Percentiles rank a stretch among this genome's conserved stretches.
phyloP scores from a whole-genome alignment of 2,113 vertebrate species.

The Trinectes maculatus region DNA sequence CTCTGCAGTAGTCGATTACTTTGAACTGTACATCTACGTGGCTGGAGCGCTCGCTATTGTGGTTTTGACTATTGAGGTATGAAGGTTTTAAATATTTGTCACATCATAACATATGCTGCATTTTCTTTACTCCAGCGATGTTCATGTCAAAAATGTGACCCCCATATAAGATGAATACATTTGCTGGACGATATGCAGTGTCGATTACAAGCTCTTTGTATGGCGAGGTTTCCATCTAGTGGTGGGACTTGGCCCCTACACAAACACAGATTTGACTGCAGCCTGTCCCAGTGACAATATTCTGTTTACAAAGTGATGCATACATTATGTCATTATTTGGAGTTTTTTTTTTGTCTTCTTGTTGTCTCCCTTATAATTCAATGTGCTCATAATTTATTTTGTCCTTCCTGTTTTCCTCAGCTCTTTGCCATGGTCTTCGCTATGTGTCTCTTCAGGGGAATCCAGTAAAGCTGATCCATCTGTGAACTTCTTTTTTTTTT shows the following conservation, averaged over 20 bases:
- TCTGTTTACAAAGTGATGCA: neutral
- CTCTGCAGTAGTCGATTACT: slow-evolving; percentile 90
- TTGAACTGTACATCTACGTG: slow-evolving; percentile 93
- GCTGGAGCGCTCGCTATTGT: slow-evolving; percentile 93
- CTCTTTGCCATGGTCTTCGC: slow-evolving; percentile 96
- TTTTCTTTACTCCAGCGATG: slow-evolving; percentile 13
- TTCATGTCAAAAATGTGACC: neutral
- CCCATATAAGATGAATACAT: neutral
- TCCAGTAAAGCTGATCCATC: slow-evolving; percentile 84
- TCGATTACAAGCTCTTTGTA: neutral
- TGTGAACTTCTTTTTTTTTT: slow-evolving; percentile 56
- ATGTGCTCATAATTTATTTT: neutral
- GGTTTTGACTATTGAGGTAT: slow-evolving; percentile 93
- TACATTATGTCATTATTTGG: no score
- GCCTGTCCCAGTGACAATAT: no score
- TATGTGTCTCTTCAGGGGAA: slow-evolving; percentile 96
- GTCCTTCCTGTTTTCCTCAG: slow-evolving; percentile 75
- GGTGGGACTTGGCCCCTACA: slow-evolving; percentile 34
- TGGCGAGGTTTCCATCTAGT: slow-evolving; percentile 62
- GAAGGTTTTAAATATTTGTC: slow-evolving; percentile 1
- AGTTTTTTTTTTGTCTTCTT: no score
- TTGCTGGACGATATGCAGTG: neutral
- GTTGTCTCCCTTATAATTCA: no score
- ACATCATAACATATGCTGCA: slow-evolving; percentile 2
- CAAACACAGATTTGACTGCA: neutral